Base-by-base conservation (phyloP, 2,888 invertebrate species). In the Orthonychiurus folsomi region DNA sequence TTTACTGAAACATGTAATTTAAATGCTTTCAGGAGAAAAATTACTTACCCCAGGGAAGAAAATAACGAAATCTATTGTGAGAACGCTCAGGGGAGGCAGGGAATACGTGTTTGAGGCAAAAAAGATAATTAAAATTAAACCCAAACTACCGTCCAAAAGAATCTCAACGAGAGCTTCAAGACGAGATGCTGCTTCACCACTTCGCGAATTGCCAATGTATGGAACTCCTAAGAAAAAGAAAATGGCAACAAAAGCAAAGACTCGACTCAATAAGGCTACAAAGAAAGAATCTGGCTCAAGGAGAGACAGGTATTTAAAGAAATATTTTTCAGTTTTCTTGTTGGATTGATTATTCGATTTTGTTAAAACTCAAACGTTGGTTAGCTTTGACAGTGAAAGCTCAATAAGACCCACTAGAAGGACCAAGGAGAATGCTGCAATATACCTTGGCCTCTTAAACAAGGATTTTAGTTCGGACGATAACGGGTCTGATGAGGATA, bases 371-470 rank as follows among this genome's bases (percentile, higher is more conserved):
- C 27, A 54, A 23, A 48, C 20, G 54, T 48, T 24, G 28, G 48
- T 26, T 28, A 63, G 60, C 23, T 50, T 59, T 24, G 56, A 71
- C 58, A 52, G 59, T 23, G 26, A 27, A 53, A 52, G 21, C 12
- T 54, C 61, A 3, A 56, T 68, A 21, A 64, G 74, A n/a, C 74
- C 74, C 2, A 68, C 83, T 12, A 79, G 87, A 47, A 87, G 86
- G 76, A 86, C 86, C 0, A 88, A 87, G 76, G 86, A 86, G 77
- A 86, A 86, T 25, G 87, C 87, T 1, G 82, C 86, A 5, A 82
- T 86, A 61, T 86, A 86, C 69, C 85, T 87, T 84, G 86, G 86
- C 73, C 82, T 87, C 67, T 79, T 87, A 56, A 85, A 85, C 2
- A 83, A 85, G 70, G 86, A 86, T 74, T 77, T 87, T 59, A 83